Percentiles rank a stretch among this genome's conserved stretches.
Conservation (phyloP, 2,797 vertebrate genomes). For the Karalla daura region DNA sequence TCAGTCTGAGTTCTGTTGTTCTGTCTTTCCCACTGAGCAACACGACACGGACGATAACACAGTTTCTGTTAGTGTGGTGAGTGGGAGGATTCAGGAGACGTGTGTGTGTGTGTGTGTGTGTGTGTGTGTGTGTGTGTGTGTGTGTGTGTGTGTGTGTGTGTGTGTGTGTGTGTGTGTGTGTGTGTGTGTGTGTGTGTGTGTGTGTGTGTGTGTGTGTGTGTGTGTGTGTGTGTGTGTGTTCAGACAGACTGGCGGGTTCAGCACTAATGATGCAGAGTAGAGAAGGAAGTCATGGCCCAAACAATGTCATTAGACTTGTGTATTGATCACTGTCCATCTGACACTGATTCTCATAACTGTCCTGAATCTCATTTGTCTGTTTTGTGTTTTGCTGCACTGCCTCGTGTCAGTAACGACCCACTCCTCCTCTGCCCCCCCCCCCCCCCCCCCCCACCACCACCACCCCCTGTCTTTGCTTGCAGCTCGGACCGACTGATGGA, state of each 20-base stretch:
- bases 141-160: too few species aligned
- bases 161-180: too few species aligned
- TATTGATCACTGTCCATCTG: constrained; percentile 24
- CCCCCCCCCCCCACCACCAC: background rate
- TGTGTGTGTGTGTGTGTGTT: background rate
- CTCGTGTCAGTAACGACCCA: constrained; percentile 36
- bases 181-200: too few species aligned
- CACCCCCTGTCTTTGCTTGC: constrained; percentile 28
- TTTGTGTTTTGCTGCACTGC: constrained; percentile 9
- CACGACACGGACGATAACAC: too few species aligned
- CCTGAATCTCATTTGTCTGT: background rate
- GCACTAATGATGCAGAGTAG: background rate
- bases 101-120: too few species aligned
- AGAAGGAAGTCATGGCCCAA: constrained; percentile 4
- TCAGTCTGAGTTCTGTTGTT: too few species aligned
- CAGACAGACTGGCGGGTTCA: background rate
- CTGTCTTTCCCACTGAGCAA: too few species aligned
- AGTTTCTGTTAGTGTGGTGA: background rate
- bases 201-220: too few species aligned
- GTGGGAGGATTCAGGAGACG: background rate
- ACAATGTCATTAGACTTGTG: constrained; percentile 16
- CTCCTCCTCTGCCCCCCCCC: constrained; percentile 10
- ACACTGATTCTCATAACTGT: background rate
- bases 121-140: too few species aligned
- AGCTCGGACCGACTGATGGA: constrained; percentile 98